A percentile compares a stretch with the other conserved stretches of the same genome.
Evolutionary conservation across 2,797 vertebrate species (phyloP).

Genomic region (Neostethus bicornis): DNA sequence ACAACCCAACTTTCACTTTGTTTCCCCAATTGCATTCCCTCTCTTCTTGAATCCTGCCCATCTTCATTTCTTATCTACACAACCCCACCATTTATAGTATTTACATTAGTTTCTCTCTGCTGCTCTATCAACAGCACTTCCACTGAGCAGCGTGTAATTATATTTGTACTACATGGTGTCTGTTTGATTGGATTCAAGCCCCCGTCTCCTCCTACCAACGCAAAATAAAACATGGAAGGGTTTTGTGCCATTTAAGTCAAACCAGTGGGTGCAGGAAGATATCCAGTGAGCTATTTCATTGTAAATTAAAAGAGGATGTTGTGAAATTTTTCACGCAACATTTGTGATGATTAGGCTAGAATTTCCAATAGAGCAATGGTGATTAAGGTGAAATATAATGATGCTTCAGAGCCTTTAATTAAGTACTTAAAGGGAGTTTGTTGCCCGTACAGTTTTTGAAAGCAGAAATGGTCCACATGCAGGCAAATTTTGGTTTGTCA

Average conservation of each 20-base stretch:
- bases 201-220: conserved; percentile 65
- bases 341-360: conserved; percentile 45
- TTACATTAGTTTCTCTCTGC: conserved; percentile 42
- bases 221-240: conserved; percentile 66
- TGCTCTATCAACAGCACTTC: conserved; percentile 48
- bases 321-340: conserved; percentile 58
- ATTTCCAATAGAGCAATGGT: conserved; percentile 54
- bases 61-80: conserved; percentile 3
- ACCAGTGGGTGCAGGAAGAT: conserved; percentile 46
- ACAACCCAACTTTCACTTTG: conserved; percentile 19
- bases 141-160: conserved; percentile 68
- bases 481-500: conserved; percentile 15
- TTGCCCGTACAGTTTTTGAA: conserved; percentile 44
- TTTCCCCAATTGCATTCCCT: conserved; percentile 11
- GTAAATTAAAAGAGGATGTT: conserved; percentile 36
- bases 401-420: conserved; percentile 46
- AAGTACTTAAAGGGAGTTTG: conserved; percentile 34
- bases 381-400: conserved; percentile 45
- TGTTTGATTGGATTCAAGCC: conserved; percentile 67
- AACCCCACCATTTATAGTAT: conserved; percentile 34
- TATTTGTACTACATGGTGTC: conserved; percentile 74
- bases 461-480: conserved; percentile 52
- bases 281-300: conserved; percentile 47
- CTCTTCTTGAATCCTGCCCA: conserved; percentile 7
- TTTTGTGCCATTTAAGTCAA: conserved; percentile 63